Evolutionary conservation across 64 coral and sea anemone genomes (phyloP), one percentile per base, ranked within the genome.

Genomic region (Stylophora pistillata): DNA sequence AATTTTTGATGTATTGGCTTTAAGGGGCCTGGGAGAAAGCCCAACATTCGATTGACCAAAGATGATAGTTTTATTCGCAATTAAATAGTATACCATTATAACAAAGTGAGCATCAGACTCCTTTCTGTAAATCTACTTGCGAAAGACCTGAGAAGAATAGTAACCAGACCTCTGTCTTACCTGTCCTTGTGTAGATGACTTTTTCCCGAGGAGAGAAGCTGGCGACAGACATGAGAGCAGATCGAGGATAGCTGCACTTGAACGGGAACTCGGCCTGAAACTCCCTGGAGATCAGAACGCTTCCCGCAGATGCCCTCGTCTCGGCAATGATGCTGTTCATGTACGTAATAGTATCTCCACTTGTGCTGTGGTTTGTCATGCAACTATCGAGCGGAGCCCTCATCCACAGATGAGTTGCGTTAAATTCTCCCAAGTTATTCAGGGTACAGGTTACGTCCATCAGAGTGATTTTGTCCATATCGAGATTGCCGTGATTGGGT

Each of bases 141-240:
- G 37, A 7, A 47, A 47, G 37, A 47, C 37, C 37, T 47, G 37
- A 7, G 17, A 25, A 28, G 29, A 21, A 53, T 28, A 25, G 30
- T 30, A 30, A 9, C 72, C 63, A 29, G 6, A 15, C 53, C 15
- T 21, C 13, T 5, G 14, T 90, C 82, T 25, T 82, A 96, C 94
- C 81, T 27, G 87, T 70, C 28, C 58, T 93, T 2, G 91, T 93
- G 72, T 93, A 96, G 85, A 96, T 3, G 2, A 86, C 69, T 53
- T 93, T 96, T 30, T 79, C 83, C 33, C 94, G 86, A 10, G 94
- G 94, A 37, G 87, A 93, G 47, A 93, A 96, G 56, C 68, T 86
- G 28, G 80, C 91, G 4, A 96, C 94, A 29, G 94, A 96, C 37
- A 96, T 29, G n/a, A 96, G 74, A 14, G 80, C 77, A 5, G 76